phyloP scores from a whole-genome alignment of 1,140 invertebrate genomes.

The Mya arenaria region DNA sequence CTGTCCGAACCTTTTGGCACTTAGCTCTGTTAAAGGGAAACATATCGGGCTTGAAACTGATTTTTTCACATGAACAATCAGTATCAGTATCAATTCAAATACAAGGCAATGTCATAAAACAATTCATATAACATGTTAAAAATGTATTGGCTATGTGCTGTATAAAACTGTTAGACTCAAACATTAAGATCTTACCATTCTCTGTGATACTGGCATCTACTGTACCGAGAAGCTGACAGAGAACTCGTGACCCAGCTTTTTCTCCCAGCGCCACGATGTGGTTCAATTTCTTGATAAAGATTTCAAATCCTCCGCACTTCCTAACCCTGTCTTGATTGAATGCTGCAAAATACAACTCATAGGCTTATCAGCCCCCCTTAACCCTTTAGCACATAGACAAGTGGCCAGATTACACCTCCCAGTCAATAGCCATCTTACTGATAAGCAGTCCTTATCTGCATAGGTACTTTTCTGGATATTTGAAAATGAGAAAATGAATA shows the following conservation, averaged over 20 bases:
- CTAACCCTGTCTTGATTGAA: constrained; percentile 42
- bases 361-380: not conserved
- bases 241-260: not conserved
- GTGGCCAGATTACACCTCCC: too few species aligned
- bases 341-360: constrained; percentile 5
- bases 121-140: too few species aligned
- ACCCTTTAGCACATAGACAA: too few species aligned
- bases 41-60: too few species aligned
- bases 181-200: constrained; percentile 33
- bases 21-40: constrained; percentile 24
- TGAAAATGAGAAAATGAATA: too few species aligned
- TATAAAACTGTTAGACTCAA: not conserved
- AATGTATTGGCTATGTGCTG: not conserved
- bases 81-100: too few species aligned
- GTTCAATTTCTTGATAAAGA: constrained; percentile 34
- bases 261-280: not conserved
- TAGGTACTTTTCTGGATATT: too few species aligned
- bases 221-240: constrained; percentile 29
- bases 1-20: constrained; percentile 36
- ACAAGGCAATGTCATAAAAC: too few species aligned
- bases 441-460: too few species aligned
- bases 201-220: constrained; percentile 44
- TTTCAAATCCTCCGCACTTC: constrained; percentile 52
- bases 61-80: too few species aligned
- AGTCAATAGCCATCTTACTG: too few species aligned